Evolutionary conservation across 1,140 invertebrate genomes (phyloP).

Genomic region (Cherax quadricarinatus): DNA sequence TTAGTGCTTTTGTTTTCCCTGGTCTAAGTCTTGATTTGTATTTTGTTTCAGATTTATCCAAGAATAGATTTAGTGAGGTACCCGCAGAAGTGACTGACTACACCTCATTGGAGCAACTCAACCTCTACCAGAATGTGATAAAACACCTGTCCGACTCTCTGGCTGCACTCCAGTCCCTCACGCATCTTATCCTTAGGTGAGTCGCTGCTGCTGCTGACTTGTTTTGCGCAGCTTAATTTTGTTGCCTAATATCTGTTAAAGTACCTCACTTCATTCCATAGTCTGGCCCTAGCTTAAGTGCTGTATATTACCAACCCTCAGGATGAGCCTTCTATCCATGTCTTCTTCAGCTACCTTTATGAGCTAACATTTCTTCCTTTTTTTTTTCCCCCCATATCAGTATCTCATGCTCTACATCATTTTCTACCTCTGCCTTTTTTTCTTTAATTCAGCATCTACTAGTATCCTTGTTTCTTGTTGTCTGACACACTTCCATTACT

Average conservation of each 20-base stretch:
- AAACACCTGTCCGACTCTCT: slow-evolving; percentile 89
- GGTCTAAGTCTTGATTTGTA: not conserved
- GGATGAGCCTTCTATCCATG: no score
- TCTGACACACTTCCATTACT: no score
- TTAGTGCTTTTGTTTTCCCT: not conserved
- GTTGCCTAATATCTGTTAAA: no score
- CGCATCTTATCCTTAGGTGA: slow-evolving; percentile 91
- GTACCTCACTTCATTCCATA: no score
- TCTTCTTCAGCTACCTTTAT: no score
- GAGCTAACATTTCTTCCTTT: no score
- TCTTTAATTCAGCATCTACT: no score
- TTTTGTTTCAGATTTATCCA: slow-evolving; percentile 88
- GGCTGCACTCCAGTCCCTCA: slow-evolving; percentile 88
- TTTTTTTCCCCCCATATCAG: no score
- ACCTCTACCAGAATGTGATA: slow-evolving; percentile 94
- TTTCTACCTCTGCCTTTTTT: no score
- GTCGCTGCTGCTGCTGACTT: slow-evolving; percentile 12
- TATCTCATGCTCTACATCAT: no score
- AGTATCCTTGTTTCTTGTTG: not conserved
- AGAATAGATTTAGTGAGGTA: slow-evolving; percentile 92
- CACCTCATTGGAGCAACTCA: slow-evolving; percentile 89
- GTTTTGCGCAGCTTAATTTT: no score
- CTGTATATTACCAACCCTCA: no score
- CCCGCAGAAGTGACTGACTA: slow-evolving; percentile 92
- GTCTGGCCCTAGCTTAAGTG: not conserved